These are phyloP conservation scores for Falco berigora DNA, from an alignment of 2,797 vertebrate species.

Conservation along the genomic window DNA sequence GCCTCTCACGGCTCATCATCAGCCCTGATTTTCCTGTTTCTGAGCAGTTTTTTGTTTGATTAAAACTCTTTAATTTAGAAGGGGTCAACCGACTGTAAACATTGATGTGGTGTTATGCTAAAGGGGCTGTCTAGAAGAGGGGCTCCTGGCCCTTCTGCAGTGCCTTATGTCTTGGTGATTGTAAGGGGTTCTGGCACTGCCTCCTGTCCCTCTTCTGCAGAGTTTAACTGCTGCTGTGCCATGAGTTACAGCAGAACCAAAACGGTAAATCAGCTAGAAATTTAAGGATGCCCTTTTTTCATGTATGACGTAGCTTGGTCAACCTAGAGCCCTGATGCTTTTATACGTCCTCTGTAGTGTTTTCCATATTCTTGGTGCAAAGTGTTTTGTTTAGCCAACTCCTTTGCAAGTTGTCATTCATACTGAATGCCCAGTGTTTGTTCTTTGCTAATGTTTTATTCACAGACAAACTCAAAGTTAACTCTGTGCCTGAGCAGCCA, in stretches of 20 bases:
- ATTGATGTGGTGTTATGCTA: background rate
- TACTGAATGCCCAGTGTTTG: background rate
- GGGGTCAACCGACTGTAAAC: background rate
- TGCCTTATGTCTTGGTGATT: background rate
- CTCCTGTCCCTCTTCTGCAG: background rate
- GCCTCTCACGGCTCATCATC: background rate
- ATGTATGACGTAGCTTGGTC: background rate
- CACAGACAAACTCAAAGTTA: constrained; percentile 72
- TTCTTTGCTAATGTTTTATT: background rate
- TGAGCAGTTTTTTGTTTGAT: background rate
- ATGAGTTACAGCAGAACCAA: background rate
- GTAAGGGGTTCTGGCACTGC: background rate
- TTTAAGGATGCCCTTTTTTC: background rate
- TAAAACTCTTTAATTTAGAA: background rate
- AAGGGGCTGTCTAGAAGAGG: background rate
- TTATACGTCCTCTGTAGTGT: background rate
- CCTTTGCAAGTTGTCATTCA: background rate
- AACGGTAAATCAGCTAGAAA: background rate
- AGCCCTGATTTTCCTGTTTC: background rate
- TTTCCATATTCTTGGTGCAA: background rate
- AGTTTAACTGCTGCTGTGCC: background rate
- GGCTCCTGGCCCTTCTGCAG: background rate
- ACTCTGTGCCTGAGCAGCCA: constrained; percentile 71
- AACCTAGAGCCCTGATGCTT: background rate
- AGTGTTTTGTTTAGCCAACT: background rate